Conservation (phyloP, 2,888 invertebrate genomes). For the Bugulina stolonifera region DNA sequence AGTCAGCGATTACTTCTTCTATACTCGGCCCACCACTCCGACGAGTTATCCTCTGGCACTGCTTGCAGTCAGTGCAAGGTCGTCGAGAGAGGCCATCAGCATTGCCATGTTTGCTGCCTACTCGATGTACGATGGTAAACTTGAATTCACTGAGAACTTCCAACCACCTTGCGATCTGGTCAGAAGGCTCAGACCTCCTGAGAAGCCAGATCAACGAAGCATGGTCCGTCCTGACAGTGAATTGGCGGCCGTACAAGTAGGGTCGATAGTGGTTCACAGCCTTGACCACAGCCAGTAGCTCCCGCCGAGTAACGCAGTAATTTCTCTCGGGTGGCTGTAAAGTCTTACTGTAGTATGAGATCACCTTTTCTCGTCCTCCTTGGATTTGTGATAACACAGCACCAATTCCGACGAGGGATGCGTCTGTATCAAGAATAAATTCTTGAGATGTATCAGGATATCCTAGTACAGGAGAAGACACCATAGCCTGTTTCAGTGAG, state of each 20-base stretch:
- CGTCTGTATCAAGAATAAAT: slow-evolving; percentile 5
- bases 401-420: neutral
- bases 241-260: neutral
- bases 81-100: neutral
- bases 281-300: neutral
- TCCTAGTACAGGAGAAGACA: neutral
- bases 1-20: no score
- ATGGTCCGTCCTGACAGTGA: neutral
- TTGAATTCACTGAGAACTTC: neutral
- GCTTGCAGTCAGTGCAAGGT: neutral
- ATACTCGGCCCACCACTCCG: neutral
- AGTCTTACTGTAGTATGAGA: slow-evolving; percentile 2
- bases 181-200: neutral
- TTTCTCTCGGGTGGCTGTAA: neutral
- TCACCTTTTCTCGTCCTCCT: neutral
- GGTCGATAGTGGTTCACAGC: neutral
- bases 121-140: neutral
- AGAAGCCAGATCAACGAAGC: neutral
- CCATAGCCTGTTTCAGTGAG: neutral
- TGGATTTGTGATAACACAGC: slow-evolving; percentile 14
- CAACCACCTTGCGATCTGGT: neutral
- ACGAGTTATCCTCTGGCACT: neutral
- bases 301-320: neutral
- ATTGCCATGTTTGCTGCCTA: neutral
- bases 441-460: neutral